A percentile compares a stretch with the other conserved stretches of the same genome.
These are phyloP conservation scores for Silurus lanzhouensis DNA, from an alignment of 2,797 vertebrate species.

Conservation along the genomic window DNA sequence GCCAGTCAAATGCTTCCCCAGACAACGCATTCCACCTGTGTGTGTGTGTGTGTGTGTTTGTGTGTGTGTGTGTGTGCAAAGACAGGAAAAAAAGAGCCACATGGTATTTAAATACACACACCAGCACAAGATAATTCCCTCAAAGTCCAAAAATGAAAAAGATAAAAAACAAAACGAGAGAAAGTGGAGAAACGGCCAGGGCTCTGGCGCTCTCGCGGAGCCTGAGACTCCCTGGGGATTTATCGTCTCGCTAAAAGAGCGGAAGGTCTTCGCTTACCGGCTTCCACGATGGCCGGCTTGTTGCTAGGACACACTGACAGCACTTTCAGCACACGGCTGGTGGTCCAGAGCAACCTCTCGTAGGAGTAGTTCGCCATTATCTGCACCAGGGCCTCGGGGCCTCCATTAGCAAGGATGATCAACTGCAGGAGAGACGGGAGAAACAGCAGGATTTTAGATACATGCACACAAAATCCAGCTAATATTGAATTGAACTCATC, in stretches of 20 bases:
- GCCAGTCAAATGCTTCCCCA: conserved; percentile 90
- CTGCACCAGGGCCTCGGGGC: conserved; percentile 91
- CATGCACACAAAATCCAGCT: too few species aligned
- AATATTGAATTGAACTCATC: too few species aligned
- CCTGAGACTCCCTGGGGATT: conserved; percentile 27
- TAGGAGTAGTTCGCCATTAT: conserved; percentile 96
- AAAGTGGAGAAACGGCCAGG: conserved; percentile 20
- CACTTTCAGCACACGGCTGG: conserved; percentile 97
- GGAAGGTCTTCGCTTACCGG: conserved; percentile 78
- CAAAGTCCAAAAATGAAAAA: background rate
- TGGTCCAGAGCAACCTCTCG: conserved; percentile 98
- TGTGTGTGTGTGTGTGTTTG: background rate
- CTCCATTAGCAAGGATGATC: conserved; percentile 92
- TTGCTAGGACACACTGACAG: conserved; percentile 98
- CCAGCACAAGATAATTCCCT: background rate
- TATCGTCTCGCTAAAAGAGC: conserved; percentile 35
- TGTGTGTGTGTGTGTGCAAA: background rate
- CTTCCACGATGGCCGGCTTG: conserved; percentile 96
- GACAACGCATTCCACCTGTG: conserved; percentile 94
- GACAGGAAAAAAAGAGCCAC: background rate
- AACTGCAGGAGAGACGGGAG: conserved; percentile 69
- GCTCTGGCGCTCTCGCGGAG: conserved; percentile 13
- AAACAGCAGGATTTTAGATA: too few species aligned
- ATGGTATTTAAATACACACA: conserved; percentile 7
- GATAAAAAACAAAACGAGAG: background rate